Evolutionary conservation across 1,140 invertebrate species (phyloP), one percentile per base, ranked within the genome.

Genomic region (Formica exsecta): DNA sequence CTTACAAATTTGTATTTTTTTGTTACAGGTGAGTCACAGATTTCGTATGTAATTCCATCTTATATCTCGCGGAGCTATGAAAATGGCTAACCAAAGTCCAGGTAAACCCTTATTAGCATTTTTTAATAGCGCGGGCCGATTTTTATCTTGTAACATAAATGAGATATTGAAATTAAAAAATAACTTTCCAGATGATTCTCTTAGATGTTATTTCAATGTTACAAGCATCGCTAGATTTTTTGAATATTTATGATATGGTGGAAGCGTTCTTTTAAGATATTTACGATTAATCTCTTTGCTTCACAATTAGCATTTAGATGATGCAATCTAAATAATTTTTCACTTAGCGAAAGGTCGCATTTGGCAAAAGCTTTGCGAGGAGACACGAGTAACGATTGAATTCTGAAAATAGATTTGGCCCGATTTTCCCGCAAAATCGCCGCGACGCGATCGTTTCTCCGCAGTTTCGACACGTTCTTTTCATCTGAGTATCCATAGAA

Each of bases 21-120:
- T 87, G 85, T 87, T 89, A 59, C 84, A 90, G 89, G 90, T 91
- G 86, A 91, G 89, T 91, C 76, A 70, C 11, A 29, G 22, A 25
- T 80, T 22, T 22, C 22, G 22, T 22, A 22, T 29, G 3, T 48
- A 61, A 48, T 74, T 62, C 8, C 54, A 22, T 16, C 38, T 29
- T 32, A 7, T 3, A 54, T 41, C 22, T 76, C 54, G 62, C 29
- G 29, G 25, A 61, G n/a, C 22, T 75, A 19, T 54, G 1, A 32
- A 84, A 51, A 65, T 61, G 70, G n/a, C 25, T 51, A 13, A 16
- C 7, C 62, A 16, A 54, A 61, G 61, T 68, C 25, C 75, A 73
- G 88, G 83, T 89, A 89, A 89, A 74, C 3, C 19, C 4, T 32
- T 32, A 32, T 19, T 6, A 38, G 19, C 5, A 32, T 79, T 74